These are phyloP conservation scores for Eutolmus rufibarbis DNA, from an alignment of 2,888 invertebrate species.

Conservation along the genomic window DNA sequence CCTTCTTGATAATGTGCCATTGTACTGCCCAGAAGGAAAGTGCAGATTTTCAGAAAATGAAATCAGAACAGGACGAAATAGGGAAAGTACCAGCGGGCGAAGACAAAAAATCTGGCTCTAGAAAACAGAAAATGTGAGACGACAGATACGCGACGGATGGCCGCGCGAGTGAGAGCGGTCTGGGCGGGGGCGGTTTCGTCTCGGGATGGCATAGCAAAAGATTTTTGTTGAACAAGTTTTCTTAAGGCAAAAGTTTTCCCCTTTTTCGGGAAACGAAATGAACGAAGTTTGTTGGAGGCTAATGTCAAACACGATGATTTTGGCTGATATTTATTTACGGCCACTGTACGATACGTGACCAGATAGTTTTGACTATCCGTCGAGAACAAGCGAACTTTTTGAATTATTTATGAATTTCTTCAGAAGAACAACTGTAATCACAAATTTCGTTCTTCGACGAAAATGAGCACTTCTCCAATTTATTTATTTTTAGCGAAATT, in stretches of 20 bases:
- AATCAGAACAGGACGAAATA: conserved; percentile 23
- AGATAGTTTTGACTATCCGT: conserved; percentile 1
- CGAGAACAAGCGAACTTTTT: not conserved
- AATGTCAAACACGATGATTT: conserved; percentile 35
- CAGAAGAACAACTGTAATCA: not conserved
- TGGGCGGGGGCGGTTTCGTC: not conserved
- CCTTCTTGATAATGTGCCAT: conserved; percentile 22
- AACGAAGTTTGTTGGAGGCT: conserved; percentile 29
- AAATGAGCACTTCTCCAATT: not conserved
- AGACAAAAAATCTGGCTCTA: not conserved
- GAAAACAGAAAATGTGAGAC: conserved; percentile 14
- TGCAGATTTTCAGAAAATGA: conserved; percentile 23
- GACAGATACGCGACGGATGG: not conserved
- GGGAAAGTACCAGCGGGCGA: not conserved
- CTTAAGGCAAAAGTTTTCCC: not conserved
- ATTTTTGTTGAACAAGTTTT: conserved; percentile 35
- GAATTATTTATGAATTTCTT: conserved; percentile 1
- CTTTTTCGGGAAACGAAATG: conserved; percentile 31
- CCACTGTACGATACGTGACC: conserved; percentile 9
- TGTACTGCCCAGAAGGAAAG: conserved; percentile 28
- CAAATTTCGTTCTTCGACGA: not conserved
- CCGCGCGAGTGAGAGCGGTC: not conserved
- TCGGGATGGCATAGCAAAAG: not conserved
- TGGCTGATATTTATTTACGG: conserved; percentile 29
- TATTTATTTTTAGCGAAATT: not conserved